A percentile compares a stretch with the other conserved stretches of the same genome.
Conservation (phyloP, 2,888 invertebrate genomes). For the Asteroscopus sphinx region DNA sequence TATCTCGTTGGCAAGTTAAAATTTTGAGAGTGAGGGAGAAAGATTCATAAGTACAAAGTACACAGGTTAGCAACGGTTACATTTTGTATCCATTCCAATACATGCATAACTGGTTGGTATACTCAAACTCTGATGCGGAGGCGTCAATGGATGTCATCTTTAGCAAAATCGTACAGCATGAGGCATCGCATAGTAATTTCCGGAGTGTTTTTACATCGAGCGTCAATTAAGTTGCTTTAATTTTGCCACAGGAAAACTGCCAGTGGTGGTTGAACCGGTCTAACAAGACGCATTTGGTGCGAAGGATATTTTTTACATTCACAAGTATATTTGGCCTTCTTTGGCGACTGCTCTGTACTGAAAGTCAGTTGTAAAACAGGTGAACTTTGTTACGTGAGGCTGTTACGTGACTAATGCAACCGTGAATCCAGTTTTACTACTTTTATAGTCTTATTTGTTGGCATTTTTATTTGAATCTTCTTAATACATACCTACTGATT, state of each 20-base stretch:
- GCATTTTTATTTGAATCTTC: slow-evolving; percentile 18
- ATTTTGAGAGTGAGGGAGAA: slow-evolving; percentile 20
- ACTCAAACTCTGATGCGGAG: slow-evolving; percentile 37
- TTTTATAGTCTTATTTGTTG: slow-evolving; percentile 20
- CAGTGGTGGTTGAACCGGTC: slow-evolving; percentile 76
- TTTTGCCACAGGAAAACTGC: slow-evolving; percentile 73
- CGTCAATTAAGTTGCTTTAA: slow-evolving; percentile 74
- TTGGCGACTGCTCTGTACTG: slow-evolving; percentile 62
- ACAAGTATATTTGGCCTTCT: slow-evolving; percentile 69
- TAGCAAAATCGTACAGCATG: slow-evolving; percentile 49
- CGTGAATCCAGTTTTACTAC: slow-evolving; percentile 20
- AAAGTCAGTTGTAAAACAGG: slow-evolving; percentile 63
- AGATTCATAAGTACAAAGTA: slow-evolving; percentile 9
- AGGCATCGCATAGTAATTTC: slow-evolving; percentile 73
- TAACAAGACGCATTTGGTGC: slow-evolving; percentile 65
- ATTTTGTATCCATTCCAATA: slow-evolving; percentile 38
- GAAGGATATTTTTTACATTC: slow-evolving; percentile 78
- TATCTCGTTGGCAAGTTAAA: slow-evolving; percentile 25
- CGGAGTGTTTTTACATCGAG: slow-evolving; percentile 68
- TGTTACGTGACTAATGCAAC: slow-evolving; percentile 42
- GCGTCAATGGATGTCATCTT: slow-evolving; percentile 52
- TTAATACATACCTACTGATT: background rate
- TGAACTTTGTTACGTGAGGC: slow-evolving; percentile 62
- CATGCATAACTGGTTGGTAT: slow-evolving; percentile 35
- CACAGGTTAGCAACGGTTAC: slow-evolving; percentile 25